Conservation (phyloP, 2,888 invertebrate genomes). For the Dioctria rufipes region DNA sequence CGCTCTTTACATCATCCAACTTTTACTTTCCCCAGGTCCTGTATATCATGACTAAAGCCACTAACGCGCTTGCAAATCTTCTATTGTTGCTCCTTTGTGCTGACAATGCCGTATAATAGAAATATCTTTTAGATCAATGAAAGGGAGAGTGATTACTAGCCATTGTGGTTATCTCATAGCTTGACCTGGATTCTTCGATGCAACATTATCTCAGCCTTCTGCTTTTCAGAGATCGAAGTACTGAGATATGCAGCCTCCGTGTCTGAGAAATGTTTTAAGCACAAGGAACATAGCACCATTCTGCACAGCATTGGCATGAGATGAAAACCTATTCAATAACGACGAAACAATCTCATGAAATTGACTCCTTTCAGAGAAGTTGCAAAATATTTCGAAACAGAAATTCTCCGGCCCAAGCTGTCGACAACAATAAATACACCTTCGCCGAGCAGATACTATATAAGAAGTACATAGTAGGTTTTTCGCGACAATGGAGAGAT, state of each 20-base stretch:
- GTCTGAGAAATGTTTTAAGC: conserved; percentile 45
- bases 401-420: conserved; percentile 32
- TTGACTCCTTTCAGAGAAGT: conserved; percentile 42
- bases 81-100: conserved; percentile 31
- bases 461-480: not conserved
- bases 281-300: conserved; percentile 41
- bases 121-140: conserved; percentile 49
- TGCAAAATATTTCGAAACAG: conserved; percentile 47
- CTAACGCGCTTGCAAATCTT: conserved; percentile 17
- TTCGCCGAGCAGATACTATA: conserved; percentile 13
- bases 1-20: not conserved
- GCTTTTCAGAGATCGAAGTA: not conserved
- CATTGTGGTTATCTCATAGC: conserved; percentile 47
- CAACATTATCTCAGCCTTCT: conserved; percentile 50
- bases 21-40: conserved; percentile 43
- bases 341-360: conserved; percentile 25
- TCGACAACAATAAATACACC: conserved; percentile 36
- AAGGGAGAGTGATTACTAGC: conserved; percentile 53
- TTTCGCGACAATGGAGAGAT: conserved; percentile 26
- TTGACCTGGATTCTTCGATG: conserved; percentile 48
- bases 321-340: conserved; percentile 39
- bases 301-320: conserved; percentile 10
- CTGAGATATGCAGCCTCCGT: conserved; percentile 48
- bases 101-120: conserved; percentile 40
- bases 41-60: conserved; percentile 35